Evolutionary conservation across 2,797 vertebrate genomes (phyloP).

Genomic region (Mareca penelope): DNA sequence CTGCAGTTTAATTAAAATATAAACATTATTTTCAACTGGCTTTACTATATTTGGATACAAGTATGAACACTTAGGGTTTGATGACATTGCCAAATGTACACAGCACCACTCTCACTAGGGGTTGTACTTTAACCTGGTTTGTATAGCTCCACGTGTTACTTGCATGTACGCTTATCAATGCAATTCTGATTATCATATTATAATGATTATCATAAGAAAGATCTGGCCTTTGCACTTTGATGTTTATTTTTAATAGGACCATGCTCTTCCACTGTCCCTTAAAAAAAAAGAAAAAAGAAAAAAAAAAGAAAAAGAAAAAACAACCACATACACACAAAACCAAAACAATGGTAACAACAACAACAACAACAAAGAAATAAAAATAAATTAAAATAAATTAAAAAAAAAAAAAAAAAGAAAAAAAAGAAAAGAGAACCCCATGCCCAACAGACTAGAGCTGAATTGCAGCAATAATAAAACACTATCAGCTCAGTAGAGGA

Average conservation of each 20-base stretch:
- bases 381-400: neutral
- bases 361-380: too few relatives aligned
- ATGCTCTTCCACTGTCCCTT: conserved; percentile 14
- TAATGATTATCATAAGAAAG: conserved; percentile 6
- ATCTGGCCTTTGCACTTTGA: conserved; percentile 60
- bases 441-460: neutral
- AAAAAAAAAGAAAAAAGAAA: neutral
- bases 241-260: conserved; percentile 14
- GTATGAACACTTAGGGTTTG: conserved; percentile 35
- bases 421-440: neutral
- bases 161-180: neutral
- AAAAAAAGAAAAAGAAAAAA: neutral
- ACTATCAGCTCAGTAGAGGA: neutral
- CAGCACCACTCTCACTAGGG: conserved; percentile 69
- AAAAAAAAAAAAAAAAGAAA: neutral
- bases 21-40: conserved; percentile 67
- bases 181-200: neutral
- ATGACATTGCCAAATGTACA: conserved; percentile 44
- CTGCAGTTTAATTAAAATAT: conserved; percentile 73
- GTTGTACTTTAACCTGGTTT: conserved; percentile 67
- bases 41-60: conserved; percentile 68
- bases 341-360: neutral
- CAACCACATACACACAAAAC: too few relatives aligned
- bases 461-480: conserved; percentile 25
- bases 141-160: conserved; percentile 20